Base-by-base conservation (phyloP, 2,113 vertebrate genomes). In the Stigmatopora argus region DNA sequence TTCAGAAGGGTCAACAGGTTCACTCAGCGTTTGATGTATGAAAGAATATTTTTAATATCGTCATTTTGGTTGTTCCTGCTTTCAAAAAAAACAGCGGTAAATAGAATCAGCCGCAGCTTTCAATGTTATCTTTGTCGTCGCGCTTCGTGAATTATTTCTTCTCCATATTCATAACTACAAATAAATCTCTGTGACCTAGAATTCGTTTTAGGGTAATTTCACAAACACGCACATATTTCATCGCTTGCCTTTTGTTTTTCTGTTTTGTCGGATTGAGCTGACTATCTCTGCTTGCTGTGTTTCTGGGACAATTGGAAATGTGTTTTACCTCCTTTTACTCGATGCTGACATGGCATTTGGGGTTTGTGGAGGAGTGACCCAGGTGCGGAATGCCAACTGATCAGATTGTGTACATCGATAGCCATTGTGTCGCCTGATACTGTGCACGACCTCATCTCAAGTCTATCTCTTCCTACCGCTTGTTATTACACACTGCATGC, bases 1-100 rank as follows among this genome's bases (percentile, higher is more conserved):
- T 86, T 81, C 84, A 75, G 78, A 77, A 78, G 77, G 87, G 87
- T 90, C 89, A 89, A 84, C 73, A 80, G 82, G 67, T 73, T 77
- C 67, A 79, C 74, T 72, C 66, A 75, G 78, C 82, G 72, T 78
- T 85, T 88, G 80, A 81, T 83, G 84, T 80, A 86, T 56, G 72
- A 64, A 74, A 74, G 75, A 77, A 70, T 80, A 44, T 66, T 72
- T 83, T 65, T 66, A 52, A 62, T 65, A 34, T 38, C 59, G 8
- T 69, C 68, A 60, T 74, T 78, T 78, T 74, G 70, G 19, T 74
- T 80, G 41, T 69, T 80, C 62, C 51, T 83, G 82, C 78, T 31
- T 61, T 53, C 21, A 52, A 59, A 59, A 67, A 38, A 78, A 70
- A 75, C 73, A 63, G 62, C 7, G 45, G 57, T 47, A n/a, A 70